These are phyloP conservation scores for Auanema freiburgensis DNA, from an alignment of 2,888 invertebrate species.

Conservation along the genomic window DNA sequence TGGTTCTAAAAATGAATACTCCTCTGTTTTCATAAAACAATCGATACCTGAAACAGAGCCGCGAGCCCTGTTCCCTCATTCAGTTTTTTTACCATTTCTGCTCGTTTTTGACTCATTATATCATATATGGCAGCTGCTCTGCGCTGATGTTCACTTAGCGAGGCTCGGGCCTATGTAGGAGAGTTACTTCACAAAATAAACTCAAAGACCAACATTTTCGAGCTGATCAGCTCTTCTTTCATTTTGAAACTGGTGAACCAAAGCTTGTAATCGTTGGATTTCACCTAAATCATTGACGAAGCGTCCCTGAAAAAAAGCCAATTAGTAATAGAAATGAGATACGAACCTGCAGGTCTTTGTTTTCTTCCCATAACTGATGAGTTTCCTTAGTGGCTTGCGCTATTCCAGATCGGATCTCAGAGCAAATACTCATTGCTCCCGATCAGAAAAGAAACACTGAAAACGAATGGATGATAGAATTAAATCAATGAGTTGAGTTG, in stretches of 20 bases:
- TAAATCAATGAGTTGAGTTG: not conserved
- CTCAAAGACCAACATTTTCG: conserved; percentile 21
- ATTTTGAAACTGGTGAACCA: conserved; percentile 52
- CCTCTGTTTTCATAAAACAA: not conserved
- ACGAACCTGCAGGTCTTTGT: conserved; percentile 50
- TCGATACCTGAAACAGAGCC: conserved; percentile 42
- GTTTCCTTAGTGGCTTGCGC: conserved; percentile 46
- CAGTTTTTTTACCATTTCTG: conserved; percentile 47
- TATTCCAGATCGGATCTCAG: conserved; percentile 14
- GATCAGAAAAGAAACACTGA: not conserved
- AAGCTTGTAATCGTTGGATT: conserved; percentile 58
- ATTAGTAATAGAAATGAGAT: not conserved
- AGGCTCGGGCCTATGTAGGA: conserved; percentile 38
- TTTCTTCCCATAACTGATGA: conserved; percentile 61
- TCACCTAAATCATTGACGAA: conserved; percentile 62
- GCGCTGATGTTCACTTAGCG: conserved; percentile 53
- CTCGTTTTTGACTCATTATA: conserved; percentile 26
- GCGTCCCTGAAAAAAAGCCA: conserved; percentile 39
- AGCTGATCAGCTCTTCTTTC: conserved; percentile 52
- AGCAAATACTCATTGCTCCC: not conserved
- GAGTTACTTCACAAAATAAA: conserved; percentile 5
- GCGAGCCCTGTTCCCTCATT: conserved; percentile 56
- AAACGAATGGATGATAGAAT: not conserved
- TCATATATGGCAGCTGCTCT: conserved; percentile 57
- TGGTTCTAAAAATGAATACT: conserved; percentile 36